Evolutionary conservation across 2,797 vertebrate species (phyloP), one percentile per base, ranked within the genome.

Genomic region (Gymnothorax reevesii): DNA sequence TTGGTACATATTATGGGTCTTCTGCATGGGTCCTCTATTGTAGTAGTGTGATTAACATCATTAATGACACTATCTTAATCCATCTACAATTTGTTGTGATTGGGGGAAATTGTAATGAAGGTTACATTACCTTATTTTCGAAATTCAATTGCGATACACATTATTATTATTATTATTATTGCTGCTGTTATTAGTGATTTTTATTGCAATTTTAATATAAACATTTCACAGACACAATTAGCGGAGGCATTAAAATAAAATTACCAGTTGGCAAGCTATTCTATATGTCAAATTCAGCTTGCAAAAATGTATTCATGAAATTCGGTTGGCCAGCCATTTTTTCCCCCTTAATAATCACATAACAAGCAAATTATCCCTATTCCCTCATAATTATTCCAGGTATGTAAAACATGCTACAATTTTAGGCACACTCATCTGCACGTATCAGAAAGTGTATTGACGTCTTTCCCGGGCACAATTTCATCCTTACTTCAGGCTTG

Each of bases 381-480:
- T 82, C 9, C 85, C 25, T 15, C 6, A 17, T 33, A 42, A 42
- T 1, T 42, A 42, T 42, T 42, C 33, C 33, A 42, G 33, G n/a
- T 17, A 73, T 57, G 15, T n/a, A 54, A 27, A 15, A 33, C 22
- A 12, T 52, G 22, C 55, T 83, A 20, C 33, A 33, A 83, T 87
- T 59, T 83, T 55, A 73, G 52, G 54, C 54, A 25, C 22, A 27
- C 13, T 75, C n/a, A 12, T 57, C 27, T 12, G 52, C 66, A 54
- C 57, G 1, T 42, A 42, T 42, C 66, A 12, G 17, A 52, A 4
- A 20, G 13, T 85, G 55, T 80, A 10, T 42, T 87, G 73, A 85
- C 90, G 75, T 71, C 57, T 84, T 84, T 87, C 69, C 64, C 84
- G 86, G 62, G 83, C 82, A 71, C 82, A 88, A 33, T 13, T 42